These are phyloP conservation scores for Sebastes vulpes DNA, from an alignment of 2,797 vertebrate species.

Conservation along the genomic window DNA sequence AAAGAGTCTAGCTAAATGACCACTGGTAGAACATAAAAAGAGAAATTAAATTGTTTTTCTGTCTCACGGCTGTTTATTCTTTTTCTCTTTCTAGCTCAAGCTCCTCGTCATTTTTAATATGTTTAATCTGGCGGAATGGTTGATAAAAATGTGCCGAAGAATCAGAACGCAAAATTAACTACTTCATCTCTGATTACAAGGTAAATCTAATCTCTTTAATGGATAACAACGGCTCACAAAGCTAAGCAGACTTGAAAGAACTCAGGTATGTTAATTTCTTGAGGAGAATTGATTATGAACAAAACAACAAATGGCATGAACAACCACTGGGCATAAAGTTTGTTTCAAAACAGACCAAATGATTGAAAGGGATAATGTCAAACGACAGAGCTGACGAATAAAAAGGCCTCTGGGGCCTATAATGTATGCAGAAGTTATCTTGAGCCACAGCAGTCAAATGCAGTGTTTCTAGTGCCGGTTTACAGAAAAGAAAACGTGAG, in stretches of 20 bases:
- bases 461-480: neutral
- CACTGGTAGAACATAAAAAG: conserved; percentile 76
- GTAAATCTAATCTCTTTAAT: conserved; percentile 73
- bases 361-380: conserved; percentile 36
- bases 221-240: conserved; percentile 54
- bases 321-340: conserved; percentile 30
- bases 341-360: conserved; percentile 27
- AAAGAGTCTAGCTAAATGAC: conserved; percentile 79
- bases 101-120: conserved; percentile 65
- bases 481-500: neutral
- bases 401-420: neutral
- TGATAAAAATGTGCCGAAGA: conserved; percentile 57
- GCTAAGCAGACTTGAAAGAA: conserved; percentile 62
- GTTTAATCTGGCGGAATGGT: conserved; percentile 54
- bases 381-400: conserved; percentile 6
- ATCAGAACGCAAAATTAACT: conserved; percentile 58
- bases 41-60: conserved; percentile 76
- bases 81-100: conserved; percentile 54
- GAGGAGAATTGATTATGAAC: conserved; percentile 51
- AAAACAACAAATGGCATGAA: conserved; percentile 50
- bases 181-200: conserved; percentile 78
- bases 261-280: conserved; percentile 62
- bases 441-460: neutral
- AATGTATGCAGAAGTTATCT: neutral
- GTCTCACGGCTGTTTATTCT: conserved; percentile 60